Percentiles rank a stretch among this genome's conserved stretches.
Conservation (phyloP, 2,888 invertebrate species). For the Meiosimyza platycephala region DNA sequence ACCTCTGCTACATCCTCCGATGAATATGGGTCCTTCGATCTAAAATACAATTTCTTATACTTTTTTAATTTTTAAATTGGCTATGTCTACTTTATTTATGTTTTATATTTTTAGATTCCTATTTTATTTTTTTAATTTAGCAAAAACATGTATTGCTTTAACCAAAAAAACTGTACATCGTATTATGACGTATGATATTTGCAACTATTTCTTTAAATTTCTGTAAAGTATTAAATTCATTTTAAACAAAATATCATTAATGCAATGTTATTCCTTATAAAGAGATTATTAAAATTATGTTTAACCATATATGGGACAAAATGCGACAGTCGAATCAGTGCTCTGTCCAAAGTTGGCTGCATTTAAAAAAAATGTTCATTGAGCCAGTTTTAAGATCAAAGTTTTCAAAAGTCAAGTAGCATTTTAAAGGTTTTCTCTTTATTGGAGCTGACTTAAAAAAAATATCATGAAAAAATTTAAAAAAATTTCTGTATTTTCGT, state of each 20-base stretch:
- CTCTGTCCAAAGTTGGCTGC: too few relatives aligned
- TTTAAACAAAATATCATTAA: constrained; percentile 34
- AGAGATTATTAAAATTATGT: constrained; percentile 54
- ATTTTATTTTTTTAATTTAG: constrained; percentile 5
- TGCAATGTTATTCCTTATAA: constrained; percentile 61
- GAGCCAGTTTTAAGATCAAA: too few relatives aligned
- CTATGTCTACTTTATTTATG: constrained; percentile 27
- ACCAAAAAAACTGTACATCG: constrained; percentile 24
- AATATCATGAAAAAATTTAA: too few relatives aligned
- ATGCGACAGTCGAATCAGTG: too few relatives aligned
- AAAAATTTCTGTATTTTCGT: too few relatives aligned
- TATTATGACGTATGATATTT: too few relatives aligned
- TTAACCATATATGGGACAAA: too few relatives aligned
- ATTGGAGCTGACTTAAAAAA: too few relatives aligned
- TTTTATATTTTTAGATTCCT: constrained; percentile 9
- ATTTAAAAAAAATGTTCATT: too few relatives aligned
- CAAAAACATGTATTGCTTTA: constrained; percentile 31
- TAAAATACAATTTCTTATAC: constrained; percentile 10
- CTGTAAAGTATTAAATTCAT: not conserved
- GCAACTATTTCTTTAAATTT: too few relatives aligned
- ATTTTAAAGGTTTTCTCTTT: too few relatives aligned
- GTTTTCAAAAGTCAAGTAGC: too few relatives aligned
- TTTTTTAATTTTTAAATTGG: constrained; percentile 20
- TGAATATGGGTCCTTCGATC: constrained; percentile 31
- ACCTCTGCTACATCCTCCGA: constrained; percentile 35